phyloP scores from a whole-genome alignment of 30 jellyfish, hydroid and myxozoan species.

The Hydractinia echinata region DNA sequence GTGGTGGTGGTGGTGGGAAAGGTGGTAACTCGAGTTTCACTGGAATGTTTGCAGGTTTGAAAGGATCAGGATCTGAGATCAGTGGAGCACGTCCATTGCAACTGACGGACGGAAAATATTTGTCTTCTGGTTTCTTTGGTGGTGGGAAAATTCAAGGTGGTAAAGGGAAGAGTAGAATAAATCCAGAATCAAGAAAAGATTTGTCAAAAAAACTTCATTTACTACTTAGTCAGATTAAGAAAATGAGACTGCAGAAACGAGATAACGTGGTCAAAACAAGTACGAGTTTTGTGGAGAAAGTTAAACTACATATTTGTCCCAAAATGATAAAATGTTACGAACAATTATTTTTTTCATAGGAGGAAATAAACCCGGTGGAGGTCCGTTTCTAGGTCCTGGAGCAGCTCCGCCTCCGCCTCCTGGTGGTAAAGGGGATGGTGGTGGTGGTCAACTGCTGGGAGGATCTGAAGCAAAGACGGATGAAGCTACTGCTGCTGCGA shows the following conservation, averaged over 20 bases:
- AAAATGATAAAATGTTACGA: too few species aligned
- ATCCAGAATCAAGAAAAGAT: conserved; percentile 2
- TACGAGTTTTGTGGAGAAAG: too few species aligned
- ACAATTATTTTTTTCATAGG: background rate
- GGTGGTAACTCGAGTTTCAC: background rate
- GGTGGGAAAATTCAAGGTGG: background rate
- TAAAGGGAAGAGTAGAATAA: background rate
- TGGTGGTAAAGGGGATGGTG: conserved; percentile 13
- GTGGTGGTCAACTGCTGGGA: conserved; percentile 2
- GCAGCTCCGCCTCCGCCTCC: conserved; percentile 12
- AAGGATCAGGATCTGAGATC: background rate
- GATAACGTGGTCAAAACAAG: background rate
- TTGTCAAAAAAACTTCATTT: background rate
- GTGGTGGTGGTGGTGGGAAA: conserved; percentile 17
- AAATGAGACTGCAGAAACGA: background rate
- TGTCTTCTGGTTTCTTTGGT: background rate
- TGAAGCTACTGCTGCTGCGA: background rate
- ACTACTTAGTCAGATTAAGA: background rate
- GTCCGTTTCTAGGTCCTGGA: conserved; percentile 24
- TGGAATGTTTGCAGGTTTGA: conserved; percentile 25
- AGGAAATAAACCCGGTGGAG: conserved; percentile 15
- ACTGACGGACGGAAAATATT: background rate
- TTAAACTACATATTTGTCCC: too few species aligned
- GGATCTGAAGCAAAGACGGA: conserved; percentile 1
- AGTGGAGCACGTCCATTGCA: background rate